These are phyloP conservation scores for Drosophila sordidapex DNA, from an alignment of 2,888 invertebrate genomes.

Conservation along the genomic window DNA sequence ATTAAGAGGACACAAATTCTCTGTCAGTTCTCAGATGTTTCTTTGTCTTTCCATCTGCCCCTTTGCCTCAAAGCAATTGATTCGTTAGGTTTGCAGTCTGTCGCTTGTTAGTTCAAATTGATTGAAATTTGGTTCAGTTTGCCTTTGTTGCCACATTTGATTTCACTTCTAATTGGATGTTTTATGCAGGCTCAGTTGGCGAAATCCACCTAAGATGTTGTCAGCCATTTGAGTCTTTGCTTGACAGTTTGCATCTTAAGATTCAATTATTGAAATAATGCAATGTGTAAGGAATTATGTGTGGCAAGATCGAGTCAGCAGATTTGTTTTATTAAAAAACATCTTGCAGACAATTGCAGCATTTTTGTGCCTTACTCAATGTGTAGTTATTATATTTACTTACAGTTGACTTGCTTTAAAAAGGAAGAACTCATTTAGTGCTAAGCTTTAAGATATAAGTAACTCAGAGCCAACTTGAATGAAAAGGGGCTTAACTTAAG, in stretches of 20 bases:
- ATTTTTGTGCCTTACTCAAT: background rate
- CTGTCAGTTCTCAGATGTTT: conserved; percentile 10
- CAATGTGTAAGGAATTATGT: background rate
- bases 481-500: conserved; percentile 7
- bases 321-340: background rate
- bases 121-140: conserved; percentile 72
- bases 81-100: conserved; percentile 72
- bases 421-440: background rate
- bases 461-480: background rate
- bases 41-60: conserved; percentile 23
- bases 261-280: background rate
- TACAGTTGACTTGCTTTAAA: background rate
- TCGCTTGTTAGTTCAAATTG: conserved; percentile 74
- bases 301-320: background rate
- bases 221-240: background rate
- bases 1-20: conserved; percentile 27
- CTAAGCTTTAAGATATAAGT: background rate
- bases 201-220: background rate
- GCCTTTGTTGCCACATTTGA: conserved; percentile 51
- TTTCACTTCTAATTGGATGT: conserved; percentile 41
- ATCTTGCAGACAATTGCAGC: background rate
- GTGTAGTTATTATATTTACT: background rate
- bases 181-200: conserved; percentile 56
- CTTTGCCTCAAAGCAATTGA: conserved; percentile 54
- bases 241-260: background rate